Percentiles rank a stretch among this genome's conserved stretches.
These are phyloP conservation scores for Coboldia fuscipes DNA, from an alignment of 1,140 invertebrate genomes.

Conservation along the genomic window DNA sequence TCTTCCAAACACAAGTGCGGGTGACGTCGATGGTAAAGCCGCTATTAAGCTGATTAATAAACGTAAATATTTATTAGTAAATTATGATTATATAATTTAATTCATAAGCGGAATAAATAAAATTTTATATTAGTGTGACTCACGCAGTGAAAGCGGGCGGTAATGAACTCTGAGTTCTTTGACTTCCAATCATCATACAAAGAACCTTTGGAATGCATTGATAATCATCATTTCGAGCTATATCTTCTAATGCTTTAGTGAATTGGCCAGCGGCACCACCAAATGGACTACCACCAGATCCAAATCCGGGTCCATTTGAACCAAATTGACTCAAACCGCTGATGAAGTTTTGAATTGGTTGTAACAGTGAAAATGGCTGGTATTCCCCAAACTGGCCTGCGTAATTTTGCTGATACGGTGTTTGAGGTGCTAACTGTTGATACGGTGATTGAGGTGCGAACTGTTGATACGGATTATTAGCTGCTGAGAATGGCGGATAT, in stretches of 20 bases:
- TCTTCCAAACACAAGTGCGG: conserved; percentile 42
- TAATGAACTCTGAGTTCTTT: conserved; percentile 25
- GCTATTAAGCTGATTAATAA: conserved; percentile 22
- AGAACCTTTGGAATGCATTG: conserved; percentile 54
- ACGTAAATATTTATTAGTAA: conserved; percentile 3
- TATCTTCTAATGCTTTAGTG: conserved; percentile 39
- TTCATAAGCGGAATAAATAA: too few species aligned
- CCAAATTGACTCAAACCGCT: conserved; percentile 12
- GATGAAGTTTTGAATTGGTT: conserved; percentile 15
- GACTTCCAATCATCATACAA: conserved; percentile 45
- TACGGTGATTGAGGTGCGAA: conserved; percentile 20
- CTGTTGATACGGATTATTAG: too few species aligned
- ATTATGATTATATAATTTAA: conserved; percentile 7
- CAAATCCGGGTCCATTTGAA: conserved; percentile 3
- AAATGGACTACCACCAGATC: conserved; percentile 1
- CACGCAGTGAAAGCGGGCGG: conserved; percentile 42
- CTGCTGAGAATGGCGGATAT: too few species aligned
- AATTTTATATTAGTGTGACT: too few species aligned
- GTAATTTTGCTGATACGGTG: neutral
- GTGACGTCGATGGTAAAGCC: conserved; percentile 26
- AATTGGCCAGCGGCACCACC: conserved; percentile 11
- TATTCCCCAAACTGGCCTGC: too few species aligned
- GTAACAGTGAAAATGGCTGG: too few species aligned
- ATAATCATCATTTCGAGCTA: conserved; percentile 49
- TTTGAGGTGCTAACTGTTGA: conserved; percentile 9